These are phyloP conservation scores for Agrilus planipennis DNA, from an alignment of 1,140 invertebrate species.

Conservation along the genomic window DNA sequence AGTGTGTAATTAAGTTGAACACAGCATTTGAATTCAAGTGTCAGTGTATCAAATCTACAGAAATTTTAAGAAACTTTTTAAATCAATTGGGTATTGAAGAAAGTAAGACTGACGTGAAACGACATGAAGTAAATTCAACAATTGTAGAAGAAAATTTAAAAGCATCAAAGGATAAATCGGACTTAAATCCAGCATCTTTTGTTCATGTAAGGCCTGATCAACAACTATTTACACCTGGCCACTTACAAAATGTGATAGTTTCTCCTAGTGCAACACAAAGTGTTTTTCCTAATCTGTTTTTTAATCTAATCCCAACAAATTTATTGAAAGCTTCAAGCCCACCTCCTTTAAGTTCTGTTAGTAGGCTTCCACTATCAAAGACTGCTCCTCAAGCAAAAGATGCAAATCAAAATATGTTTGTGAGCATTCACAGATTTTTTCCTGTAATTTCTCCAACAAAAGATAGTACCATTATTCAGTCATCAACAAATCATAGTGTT, in stretches of 20 bases:
- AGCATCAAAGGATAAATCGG: constrained; percentile 18
- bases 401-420: constrained; percentile 27
- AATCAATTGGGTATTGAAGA: constrained; percentile 11
- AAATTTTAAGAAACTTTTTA: constrained; percentile 23
- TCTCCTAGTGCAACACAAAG: constrained; percentile 13
- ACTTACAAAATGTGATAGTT: constrained; percentile 3
- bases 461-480: too few relatives aligned
- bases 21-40: constrained; percentile 26
- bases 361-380: not conserved
- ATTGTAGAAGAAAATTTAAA: constrained; percentile 3
- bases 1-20: constrained; percentile 25
- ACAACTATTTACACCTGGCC: constrained; percentile 6
- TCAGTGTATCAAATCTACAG: constrained; percentile 25
- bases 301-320: constrained; percentile 26
- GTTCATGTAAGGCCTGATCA: not conserved
- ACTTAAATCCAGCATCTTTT: constrained; percentile 19
- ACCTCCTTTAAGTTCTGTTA: not conserved
- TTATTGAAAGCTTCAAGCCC: not conserved
- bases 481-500: too few relatives aligned
- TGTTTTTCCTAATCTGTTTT: constrained; percentile 27
- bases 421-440: constrained; percentile 26
- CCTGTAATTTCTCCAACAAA: constrained; percentile 10
- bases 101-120: not conserved
- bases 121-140: constrained; percentile 4
- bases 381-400: constrained; percentile 15